Evolutionary conservation across 2,113 vertebrate genomes (phyloP), one percentile per base, ranked within the genome.

Genomic region (Rhombomys opimus): DNA sequence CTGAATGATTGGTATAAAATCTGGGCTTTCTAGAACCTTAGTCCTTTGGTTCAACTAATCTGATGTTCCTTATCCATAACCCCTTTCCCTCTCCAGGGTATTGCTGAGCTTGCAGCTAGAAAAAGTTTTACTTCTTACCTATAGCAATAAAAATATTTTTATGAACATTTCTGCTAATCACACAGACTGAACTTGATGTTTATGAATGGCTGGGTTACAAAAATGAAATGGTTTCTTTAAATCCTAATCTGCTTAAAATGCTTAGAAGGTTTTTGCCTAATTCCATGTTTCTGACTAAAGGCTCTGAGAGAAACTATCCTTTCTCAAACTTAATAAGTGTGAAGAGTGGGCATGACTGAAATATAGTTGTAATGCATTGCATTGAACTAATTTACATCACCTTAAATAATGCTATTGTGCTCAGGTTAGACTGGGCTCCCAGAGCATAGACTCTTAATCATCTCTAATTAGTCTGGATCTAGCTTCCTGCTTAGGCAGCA

Each of bases 171-270:
- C 10, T 61, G 81, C 67, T 88, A 85, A 91, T 38, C 30, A 7
- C 52, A 63, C 30, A 75, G 41, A 91, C 87, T 23, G 13, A 46
- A 30, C 17, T 88, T 20, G 65, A 52, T 30, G 81, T 84, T 94
- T 81, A 85, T 46, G 35, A 96, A 30, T 89, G 75, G 92, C 27
- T 93, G n/a, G 75, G 72, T 81, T 85, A 59, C 75, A 50, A 65
- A 54, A 61, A 11, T 35, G 38, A 85, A 63, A 85, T 46, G 59
- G 14, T 15, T 73, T 92, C 46, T 46, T 3, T 89, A 38, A 78
- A 85, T 96, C n/a, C 77, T 93, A 91, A 86, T 75, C 54, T 96
- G 14, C 50, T 95, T 80, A 76, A 50, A 14, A 61, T 67, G 15
- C 38, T 96, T 68, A 91, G 85, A 73, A 89, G 63, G 86, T 76